These are phyloP conservation scores for Zoanthus solanderi DNA, from an alignment of 92 coral and sea anemone genomes.

Conservation along the genomic window DNA sequence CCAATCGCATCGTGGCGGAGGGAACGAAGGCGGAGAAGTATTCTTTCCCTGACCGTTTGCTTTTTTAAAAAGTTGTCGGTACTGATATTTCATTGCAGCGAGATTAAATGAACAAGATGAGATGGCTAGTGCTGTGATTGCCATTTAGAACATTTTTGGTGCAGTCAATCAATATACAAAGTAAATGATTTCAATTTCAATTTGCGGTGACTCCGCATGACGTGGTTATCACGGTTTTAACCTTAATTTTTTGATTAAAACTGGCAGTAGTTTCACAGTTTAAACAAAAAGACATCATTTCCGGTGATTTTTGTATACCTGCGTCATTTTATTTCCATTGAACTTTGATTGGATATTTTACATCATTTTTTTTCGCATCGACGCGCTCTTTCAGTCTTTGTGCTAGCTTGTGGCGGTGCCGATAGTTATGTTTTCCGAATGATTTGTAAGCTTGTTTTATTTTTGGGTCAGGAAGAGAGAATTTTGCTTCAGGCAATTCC, in stretches of 20 bases:
- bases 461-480: constrained; percentile 12
- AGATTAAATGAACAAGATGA: background rate
- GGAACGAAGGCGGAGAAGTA: constrained; percentile 62
- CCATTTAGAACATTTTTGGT: background rate
- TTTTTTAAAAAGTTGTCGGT: constrained; percentile 12
- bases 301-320: constrained; percentile 83
- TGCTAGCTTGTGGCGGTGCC: background rate
- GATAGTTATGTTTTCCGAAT: background rate
- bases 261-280: constrained; percentile 80
- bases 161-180: background rate
- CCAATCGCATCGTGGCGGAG: constrained; percentile 71
- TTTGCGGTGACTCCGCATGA: background rate
- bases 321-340: constrained; percentile 44
- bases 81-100: constrained; percentile 27
- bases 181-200: background rate
- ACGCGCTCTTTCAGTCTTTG: background rate
- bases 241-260: constrained; percentile 63
- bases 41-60: constrained; percentile 43
- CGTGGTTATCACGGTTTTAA: constrained; percentile 17
- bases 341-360: constrained; percentile 48
- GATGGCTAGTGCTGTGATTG: background rate
- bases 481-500: constrained; percentile 1
- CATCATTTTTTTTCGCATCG: background rate
- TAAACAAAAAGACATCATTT: constrained; percentile 57
- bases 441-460: constrained; percentile 28